Conservation (phyloP, 2,113 vertebrate genomes). For the Proteles cristata region DNA sequence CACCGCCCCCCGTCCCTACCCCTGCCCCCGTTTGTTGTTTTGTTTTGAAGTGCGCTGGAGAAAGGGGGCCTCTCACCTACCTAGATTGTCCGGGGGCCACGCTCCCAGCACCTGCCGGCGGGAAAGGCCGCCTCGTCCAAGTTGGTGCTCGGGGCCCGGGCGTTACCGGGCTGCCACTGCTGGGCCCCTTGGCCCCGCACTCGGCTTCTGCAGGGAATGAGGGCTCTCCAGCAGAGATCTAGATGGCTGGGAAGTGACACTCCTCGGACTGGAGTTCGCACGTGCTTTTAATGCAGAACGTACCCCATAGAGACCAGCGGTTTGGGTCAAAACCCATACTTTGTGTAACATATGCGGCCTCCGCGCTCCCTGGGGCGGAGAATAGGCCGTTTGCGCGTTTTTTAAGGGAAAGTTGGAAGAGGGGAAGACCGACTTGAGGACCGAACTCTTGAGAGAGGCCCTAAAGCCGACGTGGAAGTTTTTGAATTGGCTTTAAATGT, state of each 20-base stretch:
- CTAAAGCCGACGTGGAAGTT: not conserved
- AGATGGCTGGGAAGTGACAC: not conserved
- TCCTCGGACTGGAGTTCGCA: not conserved
- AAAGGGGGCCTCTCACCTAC: not conserved
- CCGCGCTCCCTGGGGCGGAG: not conserved
- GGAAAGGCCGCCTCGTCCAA: no score
- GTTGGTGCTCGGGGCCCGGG: not conserved
- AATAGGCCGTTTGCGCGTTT: not conserved
- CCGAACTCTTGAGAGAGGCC: not conserved
- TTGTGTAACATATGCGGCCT: not conserved
- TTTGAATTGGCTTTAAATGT: not conserved
- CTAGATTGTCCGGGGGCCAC: not conserved
- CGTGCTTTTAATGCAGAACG: not conserved
- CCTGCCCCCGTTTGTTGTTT: not conserved
- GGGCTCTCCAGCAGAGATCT: not conserved
- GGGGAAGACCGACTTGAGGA: not conserved
- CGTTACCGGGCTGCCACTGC: not conserved
- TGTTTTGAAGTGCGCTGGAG: not conserved
- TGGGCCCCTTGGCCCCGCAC: not conserved
- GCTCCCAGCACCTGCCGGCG: not conserved
- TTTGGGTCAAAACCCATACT: not conserved
- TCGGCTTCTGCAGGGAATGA: not conserved
- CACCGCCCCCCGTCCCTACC: not conserved
- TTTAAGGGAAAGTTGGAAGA: slow-evolving; percentile 18
- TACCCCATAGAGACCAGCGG: not conserved